Conservation (phyloP, 1,140 invertebrate species). For the Belonocnema kinseyi region DNA sequence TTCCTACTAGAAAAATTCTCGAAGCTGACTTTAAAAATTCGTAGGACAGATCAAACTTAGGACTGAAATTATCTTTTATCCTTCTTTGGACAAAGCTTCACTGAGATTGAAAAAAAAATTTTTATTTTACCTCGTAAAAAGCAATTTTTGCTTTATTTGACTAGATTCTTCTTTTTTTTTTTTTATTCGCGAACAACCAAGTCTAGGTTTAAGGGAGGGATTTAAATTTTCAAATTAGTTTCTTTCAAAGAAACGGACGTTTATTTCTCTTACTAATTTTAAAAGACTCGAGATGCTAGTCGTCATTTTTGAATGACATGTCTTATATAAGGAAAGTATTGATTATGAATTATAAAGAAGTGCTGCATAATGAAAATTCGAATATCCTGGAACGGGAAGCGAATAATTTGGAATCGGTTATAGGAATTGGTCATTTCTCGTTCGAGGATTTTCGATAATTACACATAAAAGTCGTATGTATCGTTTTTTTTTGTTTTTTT, state of each 20-base stretch:
- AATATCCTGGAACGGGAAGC: constrained; percentile 9
- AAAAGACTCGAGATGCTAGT: constrained; percentile 32
- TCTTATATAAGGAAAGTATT: constrained; percentile 23
- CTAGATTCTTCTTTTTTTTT: background rate
- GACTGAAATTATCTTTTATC: background rate
- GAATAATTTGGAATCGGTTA: background rate
- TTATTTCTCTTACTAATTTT: constrained; percentile 30
- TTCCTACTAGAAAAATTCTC: constrained; percentile 38
- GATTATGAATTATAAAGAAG: background rate
- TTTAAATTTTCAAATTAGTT: constrained; percentile 23
- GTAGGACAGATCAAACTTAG: too few relatives aligned
- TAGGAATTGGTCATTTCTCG: constrained; percentile 1
- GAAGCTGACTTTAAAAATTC: too few relatives aligned
- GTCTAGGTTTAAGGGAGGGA: constrained; percentile 36
- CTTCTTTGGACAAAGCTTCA: background rate
- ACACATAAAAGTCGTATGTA: background rate
- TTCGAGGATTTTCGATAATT: constrained; percentile 1
- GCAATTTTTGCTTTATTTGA: background rate
- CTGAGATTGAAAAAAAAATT: too few relatives aligned
- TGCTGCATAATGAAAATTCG: constrained; percentile 8
- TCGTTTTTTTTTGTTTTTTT: too few relatives aligned
- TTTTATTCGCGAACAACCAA: background rate
- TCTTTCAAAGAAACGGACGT: background rate
- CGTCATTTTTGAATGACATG: constrained; percentile 26
- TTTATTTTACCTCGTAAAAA: too few relatives aligned